Base-by-base conservation (phyloP, 1,140 invertebrate genomes). In the Pachyrhynchus sulphureomaculatus region DNA sequence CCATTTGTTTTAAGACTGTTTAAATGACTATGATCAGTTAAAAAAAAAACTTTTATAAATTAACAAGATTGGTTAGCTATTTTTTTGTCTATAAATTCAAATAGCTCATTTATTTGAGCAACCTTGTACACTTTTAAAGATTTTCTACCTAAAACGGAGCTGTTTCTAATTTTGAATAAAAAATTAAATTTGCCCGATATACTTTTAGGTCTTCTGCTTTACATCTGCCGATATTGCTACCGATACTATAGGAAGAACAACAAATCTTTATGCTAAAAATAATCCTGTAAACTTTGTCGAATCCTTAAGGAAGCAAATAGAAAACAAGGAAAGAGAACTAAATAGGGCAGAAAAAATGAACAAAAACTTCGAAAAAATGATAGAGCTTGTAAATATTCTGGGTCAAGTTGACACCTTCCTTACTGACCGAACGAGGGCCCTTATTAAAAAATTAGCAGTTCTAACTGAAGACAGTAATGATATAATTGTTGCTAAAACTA, bases 331-430 rank as follows among this genome's bases (percentile, higher is more conserved):
- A 49, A 37, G 66, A 10, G 72, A 75, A 66, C 29, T 71, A 24
- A 47, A 70, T 37, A 70, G 72, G 26, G 67, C 68, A 3, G 68
- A 71, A 34, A 58, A 59, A 12, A 64, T 70, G 3, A 74, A 73
- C 34, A 66, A 65, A 45, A 71, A 69, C 52, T 73, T 75, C 48
- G 74, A 74, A 37, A 68, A 67, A 47, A 71, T 76, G 65, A 68
- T 74, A 23, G 71, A 75, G 44, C 55, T 75, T 2, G 70, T 74
- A 1, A 73, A 68, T 42, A 72, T 76, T 58, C 60, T 75, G 32
- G 73, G 73, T 15, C 74, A 76, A 61, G 68, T 76, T 12, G 73
- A 75, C 57, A 67, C 68, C 4, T 76, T 73, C 57, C 41, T 76
- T 13, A 69, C 69, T 2, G 72, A 75, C 51, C 34, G 72, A 48